Base-by-base conservation (phyloP, 2,888 invertebrate species). In the Phania funesta region DNA sequence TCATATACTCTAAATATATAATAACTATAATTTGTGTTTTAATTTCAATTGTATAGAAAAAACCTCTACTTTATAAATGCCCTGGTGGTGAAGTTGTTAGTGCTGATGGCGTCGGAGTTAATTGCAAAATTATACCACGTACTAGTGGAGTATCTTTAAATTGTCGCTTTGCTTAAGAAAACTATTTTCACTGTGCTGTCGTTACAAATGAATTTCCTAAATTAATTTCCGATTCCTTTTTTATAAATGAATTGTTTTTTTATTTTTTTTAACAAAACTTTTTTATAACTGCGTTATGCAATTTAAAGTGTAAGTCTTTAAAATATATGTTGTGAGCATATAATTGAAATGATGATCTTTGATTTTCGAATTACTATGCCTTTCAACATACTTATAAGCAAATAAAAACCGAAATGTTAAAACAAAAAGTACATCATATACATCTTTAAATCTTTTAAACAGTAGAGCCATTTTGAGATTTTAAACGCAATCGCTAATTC, bases 31-130 rank as follows among this genome's bases (percentile, higher is more conserved):
- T 20, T 29, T 20, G 1, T n/a, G n/a, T 58, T 46, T 60, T 41
- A 16, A 35, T 73, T 76, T 50, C 5, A 48, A 18, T 76, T 56
- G 0, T 48, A 32, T 26, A 88, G 88, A 84, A 85, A 73, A 88
- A 87, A 60, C 84, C 87, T 3, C 75, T 88, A 22, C 60, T 86
- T 7, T 88, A 87, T 56, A 86, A 86, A 81, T 87, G 88, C 13
- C 86, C 86, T 44, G 87, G 87, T 5, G 87, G 87, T 1, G 86
- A 86, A 68, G 86, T 88, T 13, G 84, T 88, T 5, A 87, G 87
- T 71, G 86, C 85, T 3, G 88, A 88, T 84, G 88, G 88, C 0
- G 76, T 83, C 16, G 87, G 87, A 0, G 83, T 88, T n/a, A 83
- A 86, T 75, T 86, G 85, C 38, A 76, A 82, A 80, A 77, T 87